Base-by-base conservation (phyloP, 2,113 vertebrate genomes). In the Pluvialis apricaria region DNA sequence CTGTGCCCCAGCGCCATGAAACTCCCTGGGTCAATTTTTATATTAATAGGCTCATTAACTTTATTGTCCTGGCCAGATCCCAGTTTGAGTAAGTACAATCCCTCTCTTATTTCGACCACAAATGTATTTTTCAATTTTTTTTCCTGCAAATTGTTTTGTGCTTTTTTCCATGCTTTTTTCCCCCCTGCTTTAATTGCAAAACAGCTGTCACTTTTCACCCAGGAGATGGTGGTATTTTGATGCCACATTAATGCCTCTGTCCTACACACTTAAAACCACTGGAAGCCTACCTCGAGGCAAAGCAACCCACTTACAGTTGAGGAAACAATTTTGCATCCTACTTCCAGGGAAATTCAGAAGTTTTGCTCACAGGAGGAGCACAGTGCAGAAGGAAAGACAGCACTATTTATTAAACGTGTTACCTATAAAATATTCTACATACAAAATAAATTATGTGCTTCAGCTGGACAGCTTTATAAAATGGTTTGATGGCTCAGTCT, bases 71-170 rank as follows among this genome's bases (percentile, higher is more conserved):
- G 73, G 38, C 44, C 29, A 34, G 38, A n/a, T 70, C 72, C 38
- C 32, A 75, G 15, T n/a, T 55, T 26, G n/a, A 86, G 13, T 34
- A 75, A 55, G 29, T 38, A 55, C 21, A 87, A 18, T 47, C 52
- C 49, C 36, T 79, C 58, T 92, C 40, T 51, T 38, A 61, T 62
- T 96, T 91, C 52, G 82, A 76, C 9, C 49, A 65, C 34, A 85
- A 68, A 47, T 22, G 15, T 14, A 4, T 61, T 60, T 79, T 83
- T 62, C 15, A 58, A 9, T 45, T 82, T 79, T 10, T 10, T 87
- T 84, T 44, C 69, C 47, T 64, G 47, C 8, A 82, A 86, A 86
- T 68, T 20, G 5, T 64, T 83, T 44, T 60, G 25, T 1, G 1
- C 26, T 34, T 49, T 69, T 83, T 86, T 55, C 32, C 38, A 36